Conservation (phyloP, 2,113 vertebrate genomes). For the Mirza zaza region DNA sequence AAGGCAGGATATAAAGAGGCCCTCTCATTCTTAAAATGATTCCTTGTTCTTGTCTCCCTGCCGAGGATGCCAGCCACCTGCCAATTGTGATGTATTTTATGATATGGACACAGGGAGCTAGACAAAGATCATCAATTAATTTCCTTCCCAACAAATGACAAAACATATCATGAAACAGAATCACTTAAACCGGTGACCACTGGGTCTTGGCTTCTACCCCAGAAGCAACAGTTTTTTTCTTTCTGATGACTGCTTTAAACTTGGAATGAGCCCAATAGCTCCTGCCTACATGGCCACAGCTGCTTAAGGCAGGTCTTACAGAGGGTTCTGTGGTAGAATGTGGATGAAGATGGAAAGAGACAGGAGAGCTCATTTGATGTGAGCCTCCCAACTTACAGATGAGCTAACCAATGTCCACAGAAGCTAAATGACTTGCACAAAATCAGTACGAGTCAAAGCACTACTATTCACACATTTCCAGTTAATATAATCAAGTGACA, state of each 20-base stretch:
- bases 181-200: not conserved
- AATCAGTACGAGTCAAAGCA: not conserved
- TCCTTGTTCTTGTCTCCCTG: not conserved
- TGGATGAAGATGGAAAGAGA: not conserved
- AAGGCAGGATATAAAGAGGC: not conserved
- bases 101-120: not conserved
- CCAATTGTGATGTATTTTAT: constrained; percentile 36
- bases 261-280: not conserved
- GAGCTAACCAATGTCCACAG: not conserved
- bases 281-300: not conserved
- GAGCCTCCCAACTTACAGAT: not conserved
- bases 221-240: not conserved
- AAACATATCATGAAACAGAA: constrained; percentile 41
- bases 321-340: not conserved
- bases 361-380: not conserved
- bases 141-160: constrained; percentile 48
- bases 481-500: not conserved
- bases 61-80: not conserved
- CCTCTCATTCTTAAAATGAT: constrained; percentile 10
- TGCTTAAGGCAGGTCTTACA: not conserved
- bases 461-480: not conserved
- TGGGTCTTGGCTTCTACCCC: not conserved
- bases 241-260: not conserved
- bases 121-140: constrained; percentile 42
- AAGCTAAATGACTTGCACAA: not conserved